Evolutionary conservation across 2,113 vertebrate species (phyloP).

Genomic region (Semnornis frantzii): DNA sequence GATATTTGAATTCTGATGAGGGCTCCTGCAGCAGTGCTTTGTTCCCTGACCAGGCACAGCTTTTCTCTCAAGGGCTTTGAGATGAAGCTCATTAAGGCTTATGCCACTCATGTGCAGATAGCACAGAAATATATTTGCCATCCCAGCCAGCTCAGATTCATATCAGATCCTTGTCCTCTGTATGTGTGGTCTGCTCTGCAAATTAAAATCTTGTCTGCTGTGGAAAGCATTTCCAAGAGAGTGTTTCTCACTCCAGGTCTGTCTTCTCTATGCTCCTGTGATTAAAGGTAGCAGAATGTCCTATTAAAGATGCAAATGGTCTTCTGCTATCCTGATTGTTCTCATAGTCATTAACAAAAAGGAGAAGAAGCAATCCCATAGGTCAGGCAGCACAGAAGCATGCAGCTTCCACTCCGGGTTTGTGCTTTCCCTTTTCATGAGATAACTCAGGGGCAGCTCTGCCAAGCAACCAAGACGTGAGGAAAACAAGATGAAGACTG

Average conservation of each 20-base stretch:
- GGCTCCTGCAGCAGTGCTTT: background rate
- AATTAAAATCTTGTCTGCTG: background rate
- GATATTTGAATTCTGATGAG: background rate
- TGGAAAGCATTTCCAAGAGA: background rate
- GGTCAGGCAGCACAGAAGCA: background rate
- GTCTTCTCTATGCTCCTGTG: background rate
- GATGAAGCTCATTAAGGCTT: background rate
- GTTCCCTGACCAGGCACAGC: background rate
- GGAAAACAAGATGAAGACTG: background rate
- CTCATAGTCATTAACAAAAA: background rate
- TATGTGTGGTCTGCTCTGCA: background rate
- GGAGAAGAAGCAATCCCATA: background rate
- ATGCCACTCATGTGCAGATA: background rate
- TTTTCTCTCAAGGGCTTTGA: conserved; percentile 6
- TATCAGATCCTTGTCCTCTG: background rate
- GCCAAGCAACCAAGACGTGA: background rate
- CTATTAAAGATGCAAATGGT: background rate
- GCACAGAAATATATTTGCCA: background rate
- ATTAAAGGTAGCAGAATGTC: background rate
- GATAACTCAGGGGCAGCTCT: background rate
- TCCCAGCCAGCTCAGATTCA: background rate
- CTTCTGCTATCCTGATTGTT: background rate
- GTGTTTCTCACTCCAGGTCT: background rate
- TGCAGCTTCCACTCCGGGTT: background rate
- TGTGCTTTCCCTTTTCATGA: conserved; percentile 6